Evolutionary conservation across 1,140 invertebrate species (phyloP).

Genomic region (Megalonaias nervosa): DNA sequence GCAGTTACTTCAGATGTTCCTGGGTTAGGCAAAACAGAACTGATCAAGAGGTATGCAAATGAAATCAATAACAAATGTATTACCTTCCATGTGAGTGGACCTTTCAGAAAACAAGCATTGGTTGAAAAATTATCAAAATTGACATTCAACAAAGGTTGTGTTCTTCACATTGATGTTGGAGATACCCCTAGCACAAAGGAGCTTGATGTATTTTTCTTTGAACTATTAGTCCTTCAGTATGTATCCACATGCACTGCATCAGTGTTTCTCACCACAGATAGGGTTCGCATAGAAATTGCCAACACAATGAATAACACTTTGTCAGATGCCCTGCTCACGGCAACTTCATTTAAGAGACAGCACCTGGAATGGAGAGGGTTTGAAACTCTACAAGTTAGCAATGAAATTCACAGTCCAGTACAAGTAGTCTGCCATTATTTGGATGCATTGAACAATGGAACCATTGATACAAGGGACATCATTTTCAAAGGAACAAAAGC

Average conservation of each 20-base stretch:
- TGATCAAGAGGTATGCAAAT: constrained; percentile 13
- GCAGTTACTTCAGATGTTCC: constrained; percentile 36
- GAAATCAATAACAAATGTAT: constrained; percentile 1
- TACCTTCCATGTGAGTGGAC: constrained; percentile 42
- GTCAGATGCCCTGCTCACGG: constrained; percentile 34
- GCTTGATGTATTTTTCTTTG: constrained; percentile 44
- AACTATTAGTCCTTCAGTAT: constrained; percentile 37
- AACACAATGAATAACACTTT: constrained; percentile 41
- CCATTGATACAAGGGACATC: constrained; percentile 38
- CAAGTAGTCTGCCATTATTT: constrained; percentile 50
- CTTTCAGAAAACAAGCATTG: constrained; percentile 12
- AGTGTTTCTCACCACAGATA: constrained; percentile 6
- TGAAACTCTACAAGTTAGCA: constrained; percentile 21
- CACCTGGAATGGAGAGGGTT: constrained; percentile 38
- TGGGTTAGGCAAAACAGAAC: constrained; percentile 41
- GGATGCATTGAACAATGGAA: constrained; percentile 11
- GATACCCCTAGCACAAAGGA: constrained; percentile 20
- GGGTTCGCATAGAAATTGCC: constrained; percentile 43
- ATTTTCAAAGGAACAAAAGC: constrained; percentile 9
- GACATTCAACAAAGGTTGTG: constrained; percentile 17
- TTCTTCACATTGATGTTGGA: constrained; percentile 46
- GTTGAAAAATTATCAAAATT: constrained; percentile 19
- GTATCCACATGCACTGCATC: constrained; percentile 26
- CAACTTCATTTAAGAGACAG: constrained; percentile 32
- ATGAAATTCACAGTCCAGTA: constrained; percentile 45